Percentiles rank a stretch among this genome's conserved stretches.
Conservation (phyloP, 2,113 vertebrate genomes). For the Nothoprocta pentlandii region DNA sequence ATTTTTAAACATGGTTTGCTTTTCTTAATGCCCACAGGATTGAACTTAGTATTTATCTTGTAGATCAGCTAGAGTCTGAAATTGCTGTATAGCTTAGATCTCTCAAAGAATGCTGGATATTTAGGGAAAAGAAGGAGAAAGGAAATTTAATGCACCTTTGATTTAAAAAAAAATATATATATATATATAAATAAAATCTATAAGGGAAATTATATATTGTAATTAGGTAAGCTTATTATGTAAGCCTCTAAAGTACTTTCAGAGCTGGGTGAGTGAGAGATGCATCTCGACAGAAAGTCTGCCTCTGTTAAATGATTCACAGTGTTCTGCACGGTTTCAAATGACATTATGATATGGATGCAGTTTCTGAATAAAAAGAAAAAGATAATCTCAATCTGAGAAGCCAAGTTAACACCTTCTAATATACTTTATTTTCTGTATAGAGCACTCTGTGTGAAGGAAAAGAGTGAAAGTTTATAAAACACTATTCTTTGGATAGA, state of each 20-base stretch:
- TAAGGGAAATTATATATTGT: too few relatives aligned
- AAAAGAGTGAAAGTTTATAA: not conserved
- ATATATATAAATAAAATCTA: too few relatives aligned
- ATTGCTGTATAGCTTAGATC: not conserved
- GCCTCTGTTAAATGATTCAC: not conserved
- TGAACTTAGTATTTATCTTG: not conserved
- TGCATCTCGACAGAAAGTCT: not conserved
- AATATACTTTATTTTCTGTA: not conserved
- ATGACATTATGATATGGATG: not conserved
- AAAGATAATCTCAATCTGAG: not conserved
- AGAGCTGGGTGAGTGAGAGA: not conserved
- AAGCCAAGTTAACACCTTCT: not conserved
- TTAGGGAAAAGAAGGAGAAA: not conserved
- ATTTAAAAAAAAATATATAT: not conserved
- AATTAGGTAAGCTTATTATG: too few relatives aligned
- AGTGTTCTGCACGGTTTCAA: not conserved
- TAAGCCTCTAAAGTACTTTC: not conserved
- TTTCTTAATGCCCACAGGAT: not conserved
- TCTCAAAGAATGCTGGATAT: not conserved
- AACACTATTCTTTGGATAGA: not conserved
- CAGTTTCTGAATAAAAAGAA: not conserved
- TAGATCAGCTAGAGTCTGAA: not conserved
- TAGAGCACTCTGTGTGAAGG: not conserved
- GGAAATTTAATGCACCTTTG: not conserved
- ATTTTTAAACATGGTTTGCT: not conserved